These are phyloP conservation scores for Cynaeus angustus DNA, from an alignment of 2,888 invertebrate genomes.

Conservation along the genomic window DNA sequence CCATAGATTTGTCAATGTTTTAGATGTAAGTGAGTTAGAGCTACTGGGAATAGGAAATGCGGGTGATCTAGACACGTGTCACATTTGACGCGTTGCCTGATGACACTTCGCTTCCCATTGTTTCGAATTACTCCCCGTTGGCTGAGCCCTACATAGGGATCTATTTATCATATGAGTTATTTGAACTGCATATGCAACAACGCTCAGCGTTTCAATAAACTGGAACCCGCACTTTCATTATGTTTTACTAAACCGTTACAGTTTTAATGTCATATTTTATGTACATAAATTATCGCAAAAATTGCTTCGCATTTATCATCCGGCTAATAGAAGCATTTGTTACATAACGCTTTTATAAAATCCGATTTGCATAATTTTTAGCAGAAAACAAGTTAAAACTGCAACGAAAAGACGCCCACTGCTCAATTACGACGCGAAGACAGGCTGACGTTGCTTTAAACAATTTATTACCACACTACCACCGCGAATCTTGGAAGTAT, in stretches of 20 bases:
- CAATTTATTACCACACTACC: conserved; percentile 33
- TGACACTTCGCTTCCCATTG: conserved; percentile 52
- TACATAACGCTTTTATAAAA: conserved; percentile 40
- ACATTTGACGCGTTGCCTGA: conserved; percentile 51
- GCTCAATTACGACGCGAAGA: conserved; percentile 24
- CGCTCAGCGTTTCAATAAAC: conserved; percentile 38
- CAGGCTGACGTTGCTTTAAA: conserved; percentile 35
- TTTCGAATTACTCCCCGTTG: conserved; percentile 51
- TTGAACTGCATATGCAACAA: conserved; percentile 48
- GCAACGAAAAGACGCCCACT: conserved; percentile 27
- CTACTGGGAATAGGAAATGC: conserved; percentile 47
- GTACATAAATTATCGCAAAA: conserved; percentile 42
- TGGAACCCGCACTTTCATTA: conserved; percentile 41
- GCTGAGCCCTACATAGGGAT: conserved; percentile 38
- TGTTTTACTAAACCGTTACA: conserved; percentile 38
- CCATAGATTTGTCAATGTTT: conserved; percentile 50
- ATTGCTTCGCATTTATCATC: conserved; percentile 35
- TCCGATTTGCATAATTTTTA: conserved; percentile 44
- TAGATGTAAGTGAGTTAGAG: conserved; percentile 49
- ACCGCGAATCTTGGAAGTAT: conserved; percentile 9
- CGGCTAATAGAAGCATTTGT: conserved; percentile 41
- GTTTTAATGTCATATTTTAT: conserved; percentile 43
- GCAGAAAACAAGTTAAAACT: conserved; percentile 27
- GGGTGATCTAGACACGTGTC: conserved; percentile 52
- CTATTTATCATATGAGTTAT: conserved; percentile 48